Evolutionary conservation across 2,888 invertebrate species (phyloP), one percentile per base, ranked within the genome.

Genomic region (Eristalinus sepulchralis): DNA sequence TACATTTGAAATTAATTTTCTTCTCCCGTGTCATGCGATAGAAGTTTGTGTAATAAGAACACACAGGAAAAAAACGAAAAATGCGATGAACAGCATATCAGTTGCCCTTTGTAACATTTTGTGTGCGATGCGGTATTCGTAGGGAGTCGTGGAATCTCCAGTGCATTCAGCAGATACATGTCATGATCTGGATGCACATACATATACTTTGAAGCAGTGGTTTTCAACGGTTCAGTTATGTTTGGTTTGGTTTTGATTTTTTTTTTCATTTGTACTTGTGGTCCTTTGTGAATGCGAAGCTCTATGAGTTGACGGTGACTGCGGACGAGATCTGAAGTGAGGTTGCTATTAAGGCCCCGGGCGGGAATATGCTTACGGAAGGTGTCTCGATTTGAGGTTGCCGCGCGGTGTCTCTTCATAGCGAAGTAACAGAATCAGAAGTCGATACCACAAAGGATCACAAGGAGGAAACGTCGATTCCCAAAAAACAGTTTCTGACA

Each of bases 1-100:
- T 71, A 70, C 59, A 70, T 70, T 36, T 59, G 13, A 59, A 70
- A 36, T 59, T 57, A 13, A 17, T 70, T 70, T 70, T 24, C 36
- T 34, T 70, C 17, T 39, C 22, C 5, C 5, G 36, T 55, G 55
- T 20, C 55, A 68, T 33, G 34, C 17, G n/a, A 60, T 60, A 31
- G 60, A 60, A 60, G 27, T 60, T 57, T 57, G 55, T 57, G 33
- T 33, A 34, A n/a, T 57, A 34, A 34, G 22, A 57, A 1, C 1
- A 11, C 34, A 11, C 39, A 1, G 6, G 3, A 39, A n/a, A 39
- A 39, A 39, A 39, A 4, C 0, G 2, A 34, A 57, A 34, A 8
- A 57, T 34, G 68, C 36, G 36, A 39, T 39, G n/a, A 39, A 39
- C 36, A 55, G n/a, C 55, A 36, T 68, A 68, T 68, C 68, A 57